Conservation (phyloP, 2,888 invertebrate species). For the Spodoptera picta region DNA sequence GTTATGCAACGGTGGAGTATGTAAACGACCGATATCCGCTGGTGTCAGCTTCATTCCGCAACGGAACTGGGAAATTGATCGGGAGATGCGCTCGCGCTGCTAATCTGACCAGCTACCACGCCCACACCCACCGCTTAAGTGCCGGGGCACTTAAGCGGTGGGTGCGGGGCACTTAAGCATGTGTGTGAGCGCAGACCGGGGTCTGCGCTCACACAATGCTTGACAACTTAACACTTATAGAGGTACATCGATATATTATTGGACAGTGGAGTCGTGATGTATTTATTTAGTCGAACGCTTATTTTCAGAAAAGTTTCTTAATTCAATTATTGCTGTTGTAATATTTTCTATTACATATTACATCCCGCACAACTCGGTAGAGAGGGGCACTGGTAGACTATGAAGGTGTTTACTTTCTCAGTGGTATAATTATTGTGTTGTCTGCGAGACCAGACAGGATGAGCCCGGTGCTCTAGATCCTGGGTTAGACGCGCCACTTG, state of each 20-base stretch:
- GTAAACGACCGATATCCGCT: conserved; percentile 66
- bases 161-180: too few relatives aligned
- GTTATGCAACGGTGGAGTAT: conserved; percentile 76
- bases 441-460: conserved; percentile 4
- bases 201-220: conserved; percentile 8
- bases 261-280: conserved; percentile 55
- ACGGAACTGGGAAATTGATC: conserved; percentile 64
- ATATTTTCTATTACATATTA: conserved; percentile 62
- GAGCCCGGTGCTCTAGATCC: conserved; percentile 14
- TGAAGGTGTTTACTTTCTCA: conserved; percentile 31
- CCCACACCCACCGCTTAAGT: conserved; percentile 24
- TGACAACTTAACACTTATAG: conserved; percentile 45
- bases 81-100: conserved; percentile 50
- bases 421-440: conserved; percentile 25
- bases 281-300: conserved; percentile 58
- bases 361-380: conserved; percentile 58
- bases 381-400: conserved; percentile 42
- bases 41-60: conserved; percentile 56
- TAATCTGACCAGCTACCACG: conserved; percentile 15
- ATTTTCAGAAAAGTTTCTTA: conserved; percentile 51
- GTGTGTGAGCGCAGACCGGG: too few relatives aligned
- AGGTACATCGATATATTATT: conserved; percentile 23
- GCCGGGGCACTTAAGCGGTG: too few relatives aligned
- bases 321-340: conserved; percentile 38
- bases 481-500: conserved; percentile 9